phyloP scores from a whole-genome alignment of 2,888 invertebrate genomes.

The Plagiodera versicolora region DNA sequence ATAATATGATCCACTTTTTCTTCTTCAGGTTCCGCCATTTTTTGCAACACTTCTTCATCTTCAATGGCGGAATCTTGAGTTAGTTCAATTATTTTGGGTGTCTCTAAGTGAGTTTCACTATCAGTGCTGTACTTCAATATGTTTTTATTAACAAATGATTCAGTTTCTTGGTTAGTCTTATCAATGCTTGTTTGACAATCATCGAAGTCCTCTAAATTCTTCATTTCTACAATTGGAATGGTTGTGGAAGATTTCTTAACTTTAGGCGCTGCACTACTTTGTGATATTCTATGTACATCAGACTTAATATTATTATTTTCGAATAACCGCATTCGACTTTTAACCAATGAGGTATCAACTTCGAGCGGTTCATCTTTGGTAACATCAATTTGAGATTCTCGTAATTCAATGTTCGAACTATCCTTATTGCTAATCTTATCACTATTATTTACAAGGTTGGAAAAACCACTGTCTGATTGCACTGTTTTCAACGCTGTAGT shows the following conservation, averaged over 20 bases:
- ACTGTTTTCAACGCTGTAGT: slow-evolving; percentile 17
- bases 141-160: slow-evolving; percentile 1
- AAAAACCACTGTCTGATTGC: slow-evolving; percentile 43
- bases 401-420: slow-evolving; percentile 27
- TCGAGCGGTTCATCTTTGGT: slow-evolving; percentile 51
- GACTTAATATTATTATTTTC: slow-evolving; percentile 44
- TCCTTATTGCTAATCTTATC: slow-evolving; percentile 40
- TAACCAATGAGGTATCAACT: slow-evolving; percentile 48
- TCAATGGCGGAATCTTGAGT: neutral
- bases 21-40: neutral
- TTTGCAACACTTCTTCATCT: neutral
- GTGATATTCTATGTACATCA: slow-evolving; percentile 35
- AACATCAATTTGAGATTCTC: slow-evolving; percentile 46
- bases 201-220: slow-evolving; percentile 13
- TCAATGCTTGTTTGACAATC: neutral
- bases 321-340: slow-evolving; percentile 52
- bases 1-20: neutral
- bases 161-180: neutral
- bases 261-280: slow-evolving; percentile 29
- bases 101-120: neutral
- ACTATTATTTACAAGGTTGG: slow-evolving; percentile 33
- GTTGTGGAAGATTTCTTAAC: slow-evolving; percentile 17
- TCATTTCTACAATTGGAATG: slow-evolving; percentile 18
- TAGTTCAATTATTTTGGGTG: neutral
- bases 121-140: slow-evolving; percentile 11